These are phyloP conservation scores for Latrodectus geometricus DNA, from an alignment of 1,140 invertebrate genomes.

Conservation along the genomic window DNA sequence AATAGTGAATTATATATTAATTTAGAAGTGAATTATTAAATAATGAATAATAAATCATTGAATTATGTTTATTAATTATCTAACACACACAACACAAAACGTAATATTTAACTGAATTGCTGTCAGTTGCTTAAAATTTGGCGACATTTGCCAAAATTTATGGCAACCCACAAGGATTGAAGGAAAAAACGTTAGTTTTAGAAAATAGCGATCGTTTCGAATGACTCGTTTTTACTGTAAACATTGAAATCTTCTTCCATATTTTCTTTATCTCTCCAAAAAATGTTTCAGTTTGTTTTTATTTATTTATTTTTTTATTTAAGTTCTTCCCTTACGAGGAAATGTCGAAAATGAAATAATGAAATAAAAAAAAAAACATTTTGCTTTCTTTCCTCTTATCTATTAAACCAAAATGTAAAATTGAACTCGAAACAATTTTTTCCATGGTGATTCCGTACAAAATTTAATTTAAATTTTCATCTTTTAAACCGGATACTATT, in stretches of 20 bases:
- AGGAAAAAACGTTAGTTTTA: slow-evolving; percentile 40
- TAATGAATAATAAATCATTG: too few species aligned
- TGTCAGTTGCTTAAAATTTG: background rate
- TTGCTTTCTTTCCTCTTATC: slow-evolving; percentile 3
- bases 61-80: too few species aligned
- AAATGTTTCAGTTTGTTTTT: background rate
- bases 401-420: slow-evolving; percentile 26
- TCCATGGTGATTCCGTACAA: background rate
- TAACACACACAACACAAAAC: too few species aligned
- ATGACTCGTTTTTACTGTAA: slow-evolving; percentile 58
- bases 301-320: slow-evolving; percentile 3
- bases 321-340: background rate
- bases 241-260: slow-evolving; percentile 57
- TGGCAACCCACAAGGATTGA: slow-evolving; percentile 9
- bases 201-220: slow-evolving; percentile 48
- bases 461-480: slow-evolving; percentile 45
- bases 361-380: background rate
- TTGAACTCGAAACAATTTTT: slow-evolving; percentile 28
- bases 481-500: background rate
- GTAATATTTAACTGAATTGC: too few species aligned
- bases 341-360: background rate
- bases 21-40: too few species aligned
- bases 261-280: slow-evolving; percentile 19
- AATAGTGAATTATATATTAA: too few species aligned
- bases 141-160: background rate